Conservation (phyloP, 1,140 invertebrate genomes). For the Hermetia illucens region DNA sequence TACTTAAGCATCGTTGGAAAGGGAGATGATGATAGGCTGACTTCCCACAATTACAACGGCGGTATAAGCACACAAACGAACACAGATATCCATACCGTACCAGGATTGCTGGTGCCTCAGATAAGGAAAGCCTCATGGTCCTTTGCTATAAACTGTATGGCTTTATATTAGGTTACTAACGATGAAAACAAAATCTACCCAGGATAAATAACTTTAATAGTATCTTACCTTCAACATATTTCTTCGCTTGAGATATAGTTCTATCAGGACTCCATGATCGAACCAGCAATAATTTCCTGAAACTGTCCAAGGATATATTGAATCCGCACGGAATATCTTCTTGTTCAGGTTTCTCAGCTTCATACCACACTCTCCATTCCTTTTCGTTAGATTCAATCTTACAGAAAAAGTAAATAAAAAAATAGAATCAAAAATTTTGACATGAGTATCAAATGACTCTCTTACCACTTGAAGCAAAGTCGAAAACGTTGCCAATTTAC, state of each 20-base stretch:
- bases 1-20: no score
- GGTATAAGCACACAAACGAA: no score
- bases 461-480: conserved; percentile 65
- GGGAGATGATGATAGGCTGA: no score
- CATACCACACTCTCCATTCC: conserved; percentile 90
- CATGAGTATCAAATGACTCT: background rate
- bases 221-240: conserved; percentile 63
- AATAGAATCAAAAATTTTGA: conserved; percentile 6
- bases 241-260: conserved; percentile 83
- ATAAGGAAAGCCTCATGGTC: no score
- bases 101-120: no score
- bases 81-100: no score
- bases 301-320: conserved; percentile 74
- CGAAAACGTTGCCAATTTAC: conserved; percentile 69
- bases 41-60: no score
- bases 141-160: no score
- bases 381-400: conserved; percentile 72
- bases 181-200: no score
- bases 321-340: conserved; percentile 85
- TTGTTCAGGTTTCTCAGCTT: conserved; percentile 85
- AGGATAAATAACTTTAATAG: background rate
- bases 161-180: no score
- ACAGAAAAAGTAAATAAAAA: conserved; percentile 3
- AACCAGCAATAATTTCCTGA: conserved; percentile 77
- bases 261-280: conserved; percentile 91